Conservation (phyloP, 2,888 invertebrate genomes). For the Drosophila bunnanda region DNA sequence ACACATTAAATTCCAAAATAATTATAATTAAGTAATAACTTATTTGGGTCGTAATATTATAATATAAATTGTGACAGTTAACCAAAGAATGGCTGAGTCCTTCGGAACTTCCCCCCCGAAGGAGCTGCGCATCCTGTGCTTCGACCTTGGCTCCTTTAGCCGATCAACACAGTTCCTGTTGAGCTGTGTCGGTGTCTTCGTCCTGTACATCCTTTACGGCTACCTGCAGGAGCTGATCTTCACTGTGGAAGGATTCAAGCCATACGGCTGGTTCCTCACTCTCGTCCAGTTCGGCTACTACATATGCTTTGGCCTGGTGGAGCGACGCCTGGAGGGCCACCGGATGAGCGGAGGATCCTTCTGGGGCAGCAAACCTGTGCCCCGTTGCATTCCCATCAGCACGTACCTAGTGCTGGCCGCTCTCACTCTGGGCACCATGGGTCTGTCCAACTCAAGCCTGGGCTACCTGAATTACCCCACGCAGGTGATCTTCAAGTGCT, state of each 20-base stretch:
- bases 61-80: conserved; percentile 4
- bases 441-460: conserved; percentile 96
- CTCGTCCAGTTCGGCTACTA: conserved; percentile 96
- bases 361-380: conserved; percentile 85
- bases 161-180: conserved; percentile 89
- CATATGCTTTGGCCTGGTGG: conserved; percentile 91
- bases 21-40: neutral
- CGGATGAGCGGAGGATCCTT: conserved; percentile 39
- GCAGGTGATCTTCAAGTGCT: conserved; percentile 98
- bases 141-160: conserved; percentile 88
- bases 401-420: conserved; percentile 93
- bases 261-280: conserved; percentile 96
- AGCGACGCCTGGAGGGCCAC: conserved; percentile 86
- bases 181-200: conserved; percentile 92
- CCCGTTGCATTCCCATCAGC: conserved; percentile 91
- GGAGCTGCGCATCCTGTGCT: conserved; percentile 89
- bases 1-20: too few relatives aligned
- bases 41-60: neutral
- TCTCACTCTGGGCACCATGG: conserved; percentile 97
- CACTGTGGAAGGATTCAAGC: conserved; percentile 93
- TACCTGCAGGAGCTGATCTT: conserved; percentile 97
- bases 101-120: conserved; percentile 28
- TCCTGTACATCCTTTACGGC: conserved; percentile 95
- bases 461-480: conserved; percentile 98
- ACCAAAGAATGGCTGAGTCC: conserved; percentile 34